Percentiles rank a stretch among this genome's conserved stretches.
These are phyloP conservation scores for Pleuronectes platessa DNA, from an alignment of 2,113 vertebrate genomes.

Conservation along the genomic window DNA sequence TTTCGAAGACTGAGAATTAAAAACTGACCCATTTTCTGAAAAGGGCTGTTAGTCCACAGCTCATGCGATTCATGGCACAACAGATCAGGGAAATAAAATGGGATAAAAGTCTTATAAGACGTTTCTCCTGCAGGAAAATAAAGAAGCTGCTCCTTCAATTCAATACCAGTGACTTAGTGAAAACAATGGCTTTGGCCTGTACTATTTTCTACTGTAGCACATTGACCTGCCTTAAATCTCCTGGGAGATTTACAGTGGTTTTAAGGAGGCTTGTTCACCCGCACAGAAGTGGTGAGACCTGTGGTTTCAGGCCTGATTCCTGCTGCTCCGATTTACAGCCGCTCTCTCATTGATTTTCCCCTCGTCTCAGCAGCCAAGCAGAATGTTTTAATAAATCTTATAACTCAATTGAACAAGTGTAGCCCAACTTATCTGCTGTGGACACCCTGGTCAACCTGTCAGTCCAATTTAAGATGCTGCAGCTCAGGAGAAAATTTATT, in stretches of 20 bases:
- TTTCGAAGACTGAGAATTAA: neutral
- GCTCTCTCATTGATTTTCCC: conserved; percentile 65
- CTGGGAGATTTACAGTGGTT: conserved; percentile 36
- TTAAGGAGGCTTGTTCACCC: conserved; percentile 54
- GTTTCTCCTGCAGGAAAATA: neutral
- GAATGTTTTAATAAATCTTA: conserved; percentile 69
- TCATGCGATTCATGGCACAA: neutral
- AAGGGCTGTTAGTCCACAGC: neutral
- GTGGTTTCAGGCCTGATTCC: conserved; percentile 38
- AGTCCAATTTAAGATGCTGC: conserved; percentile 35
- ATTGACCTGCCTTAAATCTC: conserved; percentile 59
- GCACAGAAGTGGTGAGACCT: conserved; percentile 30
- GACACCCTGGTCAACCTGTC: conserved; percentile 52
- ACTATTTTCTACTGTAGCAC: neutral
- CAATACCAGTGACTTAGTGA: conserved; percentile 8
- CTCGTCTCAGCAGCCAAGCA: conserved; percentile 43
- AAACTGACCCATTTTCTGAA: too few relatives aligned
- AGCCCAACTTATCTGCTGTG: conserved; percentile 51
- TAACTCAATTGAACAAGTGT: conserved; percentile 65
- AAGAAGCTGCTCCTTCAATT: neutral
- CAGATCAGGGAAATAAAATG: conserved; percentile 23
- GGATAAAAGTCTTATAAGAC: neutral
- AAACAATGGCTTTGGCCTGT: conserved; percentile 43
- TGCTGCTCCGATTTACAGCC: conserved; percentile 68
- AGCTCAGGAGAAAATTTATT: conserved; percentile 34